phyloP scores from a whole-genome alignment of 1,140 invertebrate genomes.

The Homarus americanus region DNA sequence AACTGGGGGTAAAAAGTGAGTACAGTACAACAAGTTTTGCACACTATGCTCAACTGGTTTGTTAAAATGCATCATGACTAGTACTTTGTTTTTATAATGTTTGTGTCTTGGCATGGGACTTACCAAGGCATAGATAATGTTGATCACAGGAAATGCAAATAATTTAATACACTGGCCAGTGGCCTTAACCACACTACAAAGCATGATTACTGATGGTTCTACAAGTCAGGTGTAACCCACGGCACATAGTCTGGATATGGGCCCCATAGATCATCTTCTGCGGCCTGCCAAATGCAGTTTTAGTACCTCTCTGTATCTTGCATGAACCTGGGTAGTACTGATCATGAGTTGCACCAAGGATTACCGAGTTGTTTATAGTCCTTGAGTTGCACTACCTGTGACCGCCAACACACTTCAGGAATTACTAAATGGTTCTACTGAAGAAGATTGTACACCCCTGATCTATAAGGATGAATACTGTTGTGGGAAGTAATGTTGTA shows the following conservation, averaged over 20 bases:
- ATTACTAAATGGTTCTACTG: too few species aligned
- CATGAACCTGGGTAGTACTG: too few species aligned
- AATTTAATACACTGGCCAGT: background rate
- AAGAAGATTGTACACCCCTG: too few species aligned
- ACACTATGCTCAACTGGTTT: background rate
- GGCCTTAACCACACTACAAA: background rate
- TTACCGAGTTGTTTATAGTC: too few species aligned
- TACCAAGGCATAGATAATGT: background rate
- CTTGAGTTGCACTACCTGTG: too few species aligned
- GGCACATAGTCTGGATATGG: too few species aligned
- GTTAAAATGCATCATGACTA: background rate
- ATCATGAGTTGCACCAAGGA: too few species aligned
- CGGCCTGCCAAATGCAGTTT: too few species aligned
- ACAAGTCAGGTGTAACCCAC: too few species aligned
- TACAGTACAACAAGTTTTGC: background rate
- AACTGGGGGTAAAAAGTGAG: slow-evolving; percentile 40
- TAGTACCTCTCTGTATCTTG: too few species aligned
- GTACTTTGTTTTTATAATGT: background rate
- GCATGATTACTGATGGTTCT: background rate
- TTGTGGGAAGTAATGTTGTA: background rate
- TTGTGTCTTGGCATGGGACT: background rate
- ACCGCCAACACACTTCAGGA: too few species aligned
- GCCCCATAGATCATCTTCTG: too few species aligned
- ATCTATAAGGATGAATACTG: background rate
- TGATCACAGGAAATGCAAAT: background rate